phyloP scores from a whole-genome alignment of 2,888 invertebrate genomes.

The Oscheius onirici region DNA sequence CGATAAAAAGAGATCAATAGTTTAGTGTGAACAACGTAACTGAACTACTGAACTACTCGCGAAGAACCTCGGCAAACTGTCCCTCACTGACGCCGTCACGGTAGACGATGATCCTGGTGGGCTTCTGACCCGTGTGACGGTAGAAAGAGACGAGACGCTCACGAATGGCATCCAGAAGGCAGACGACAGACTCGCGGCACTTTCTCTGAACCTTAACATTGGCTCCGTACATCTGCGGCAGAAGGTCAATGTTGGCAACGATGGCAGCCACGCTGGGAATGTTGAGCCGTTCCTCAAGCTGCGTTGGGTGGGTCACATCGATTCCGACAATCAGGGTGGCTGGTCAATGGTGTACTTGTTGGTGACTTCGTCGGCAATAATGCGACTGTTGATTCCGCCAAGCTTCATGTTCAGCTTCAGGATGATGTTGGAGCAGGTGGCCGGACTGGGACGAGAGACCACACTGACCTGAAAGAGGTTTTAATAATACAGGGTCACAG shows the following conservation, averaged over 20 bases:
- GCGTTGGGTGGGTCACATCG: constrained; percentile 91
- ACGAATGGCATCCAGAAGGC: constrained; percentile 65
- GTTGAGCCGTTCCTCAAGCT: constrained; percentile 77
- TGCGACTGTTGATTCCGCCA: constrained; percentile 82
- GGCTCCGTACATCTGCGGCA: constrained; percentile 74
- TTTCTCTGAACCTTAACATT: constrained; percentile 82
- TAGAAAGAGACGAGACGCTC: constrained; percentile 64
- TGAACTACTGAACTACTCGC: constrained; percentile 69
- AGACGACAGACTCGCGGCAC: constrained; percentile 65
- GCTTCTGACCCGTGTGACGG: constrained; percentile 60
- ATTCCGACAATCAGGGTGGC: constrained; percentile 83
- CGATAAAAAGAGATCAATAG: too few species aligned
- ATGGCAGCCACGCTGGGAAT: constrained; percentile 77
- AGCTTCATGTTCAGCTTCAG: constrained; percentile 78
- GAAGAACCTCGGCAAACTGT: constrained; percentile 68
- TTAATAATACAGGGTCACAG: background rate
- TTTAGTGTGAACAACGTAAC: too few species aligned
- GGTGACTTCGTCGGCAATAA: constrained; percentile 61
- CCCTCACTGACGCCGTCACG: constrained; percentile 71
- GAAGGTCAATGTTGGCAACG: constrained; percentile 71
- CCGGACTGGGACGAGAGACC: constrained; percentile 69
- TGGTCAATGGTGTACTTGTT: constrained; percentile 72
- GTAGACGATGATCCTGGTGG: constrained; percentile 69
- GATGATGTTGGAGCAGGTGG: constrained; percentile 76
- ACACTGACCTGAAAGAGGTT: constrained; percentile 68